Conservation (phyloP, 2,113 vertebrate species). For the Sceloporus tristichus region DNA sequence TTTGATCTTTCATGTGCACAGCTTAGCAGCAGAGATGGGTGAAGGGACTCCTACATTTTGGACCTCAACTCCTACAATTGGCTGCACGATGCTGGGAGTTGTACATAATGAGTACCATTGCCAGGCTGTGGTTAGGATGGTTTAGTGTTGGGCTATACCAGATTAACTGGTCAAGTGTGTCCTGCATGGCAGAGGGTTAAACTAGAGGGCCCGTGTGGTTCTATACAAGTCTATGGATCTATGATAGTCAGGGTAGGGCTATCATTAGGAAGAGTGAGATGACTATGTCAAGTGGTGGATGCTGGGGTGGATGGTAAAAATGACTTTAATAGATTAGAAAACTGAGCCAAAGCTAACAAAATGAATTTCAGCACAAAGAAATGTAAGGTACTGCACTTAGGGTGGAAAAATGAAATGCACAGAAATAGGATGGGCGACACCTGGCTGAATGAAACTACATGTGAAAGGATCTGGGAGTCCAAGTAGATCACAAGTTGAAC, state of each 20-base stretch:
- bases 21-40: too few species aligned
- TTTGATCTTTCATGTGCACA: background rate
- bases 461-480: too few species aligned
- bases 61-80: background rate
- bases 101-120: background rate
- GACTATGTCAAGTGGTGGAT: background rate
- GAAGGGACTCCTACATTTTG: background rate
- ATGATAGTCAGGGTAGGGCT: background rate
- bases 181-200: too few species aligned
- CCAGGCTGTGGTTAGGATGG: background rate
- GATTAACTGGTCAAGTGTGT: slow-evolving; percentile 4
- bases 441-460: too few species aligned
- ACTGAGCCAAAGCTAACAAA: too few species aligned
- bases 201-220: too few species aligned
- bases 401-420: too few species aligned
- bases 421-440: too few species aligned
- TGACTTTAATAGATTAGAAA: too few species aligned
- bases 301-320: background rate
- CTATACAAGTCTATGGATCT: background rate
- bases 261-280: background rate
- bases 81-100: background rate
- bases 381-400: too few species aligned
- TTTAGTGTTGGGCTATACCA: background rate
- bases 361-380: too few species aligned
- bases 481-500: too few species aligned